Base-by-base conservation (phyloP, 1,140 invertebrate species). In the Drosophila burlai region DNA sequence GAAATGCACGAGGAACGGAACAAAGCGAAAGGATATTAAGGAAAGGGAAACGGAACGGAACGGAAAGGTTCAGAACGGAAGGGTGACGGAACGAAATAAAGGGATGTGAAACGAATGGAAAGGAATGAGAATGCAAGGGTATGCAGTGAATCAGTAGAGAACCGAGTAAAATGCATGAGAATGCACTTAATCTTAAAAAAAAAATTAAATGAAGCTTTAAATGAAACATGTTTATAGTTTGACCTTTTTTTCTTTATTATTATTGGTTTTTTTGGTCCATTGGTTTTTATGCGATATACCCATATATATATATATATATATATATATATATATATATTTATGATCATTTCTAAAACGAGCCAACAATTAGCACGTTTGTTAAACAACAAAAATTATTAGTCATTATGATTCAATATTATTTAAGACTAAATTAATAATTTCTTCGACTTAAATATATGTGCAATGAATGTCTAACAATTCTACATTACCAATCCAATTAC, bases 321-420 rank as follows among this genome's bases (percentile, higher is more conserved):
- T 16, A 43, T 18, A 45, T 47, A 21, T 21, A 21, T 3, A 3
- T 10, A 18, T 10, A 43, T 18, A 45, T 47, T 47, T 16, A 26
- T 16, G 26, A 3, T 29, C 0, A 31, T 31, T 50, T 11, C 4
- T 6, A 9, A 50, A 29, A n/a, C 4, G 47, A 26, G 24, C 9
- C 24, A 36, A 36, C 18, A 36, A 36, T 54, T 38, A 55, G 52
- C 52, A 55, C 52, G 52, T 55, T 55, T 55, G 29, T 11, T 9
- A 15, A 15, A 21, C 4, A 50, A n/a, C 2, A 49, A 6, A 47
- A 47, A 26, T 15, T 4, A 47, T 4, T n/a, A n/a, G 6, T 0
- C 13, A 9, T 16, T 26, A 1, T 16, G 21, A 24, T 7, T 49
- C 46, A 49, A 16, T 26, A 49, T 16, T 16, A 36, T 36, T 36